Conservation (phyloP, 2,888 invertebrate genomes). For the Cerastis rubricosa region DNA sequence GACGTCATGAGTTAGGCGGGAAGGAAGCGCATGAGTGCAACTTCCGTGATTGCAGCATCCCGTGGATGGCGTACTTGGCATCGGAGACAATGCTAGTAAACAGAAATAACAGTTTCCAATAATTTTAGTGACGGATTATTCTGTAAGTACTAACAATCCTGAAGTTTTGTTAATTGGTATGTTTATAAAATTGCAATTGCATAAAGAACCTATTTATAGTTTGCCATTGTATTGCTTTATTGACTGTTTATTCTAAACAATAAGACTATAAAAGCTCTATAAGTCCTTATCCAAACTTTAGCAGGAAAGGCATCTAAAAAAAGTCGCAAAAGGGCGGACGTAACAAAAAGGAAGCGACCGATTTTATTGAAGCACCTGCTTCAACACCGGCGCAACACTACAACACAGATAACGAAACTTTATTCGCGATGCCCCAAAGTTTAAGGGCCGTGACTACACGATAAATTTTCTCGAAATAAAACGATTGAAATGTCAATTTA, state of each 20-base stretch:
- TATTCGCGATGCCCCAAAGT: conserved; percentile 31
- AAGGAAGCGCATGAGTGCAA: conserved; percentile 66
- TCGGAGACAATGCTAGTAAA: conserved; percentile 16
- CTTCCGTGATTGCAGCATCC: conserved; percentile 65
- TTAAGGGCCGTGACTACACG: conserved; percentile 2
- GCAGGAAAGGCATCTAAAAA: conserved; percentile 43
- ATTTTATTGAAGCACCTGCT: conserved; percentile 70
- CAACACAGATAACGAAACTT: conserved; percentile 49
- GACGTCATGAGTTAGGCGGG: conserved; percentile 56
- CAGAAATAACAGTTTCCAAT: neutral
- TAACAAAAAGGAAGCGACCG: conserved; percentile 74
- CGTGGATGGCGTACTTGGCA: conserved; percentile 35
- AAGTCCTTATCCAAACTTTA: conserved; percentile 20
- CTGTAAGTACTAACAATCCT: neutral
- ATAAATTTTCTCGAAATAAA: conserved; percentile 46
- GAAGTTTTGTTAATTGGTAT: neutral
- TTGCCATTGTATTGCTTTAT: neutral
- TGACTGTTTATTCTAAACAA: neutral
- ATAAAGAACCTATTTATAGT: neutral
- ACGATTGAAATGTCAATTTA: conserved; percentile 68
- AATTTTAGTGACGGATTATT: neutral
- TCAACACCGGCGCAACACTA: conserved; percentile 39
- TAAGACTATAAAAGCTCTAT: conserved; percentile 11
- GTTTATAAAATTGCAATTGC: neutral
- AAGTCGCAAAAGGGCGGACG: conserved; percentile 62